Evolutionary conservation across 2,888 invertebrate species (phyloP), one percentile per base, ranked within the genome.

Genomic region (Silvanus unidentatus): DNA sequence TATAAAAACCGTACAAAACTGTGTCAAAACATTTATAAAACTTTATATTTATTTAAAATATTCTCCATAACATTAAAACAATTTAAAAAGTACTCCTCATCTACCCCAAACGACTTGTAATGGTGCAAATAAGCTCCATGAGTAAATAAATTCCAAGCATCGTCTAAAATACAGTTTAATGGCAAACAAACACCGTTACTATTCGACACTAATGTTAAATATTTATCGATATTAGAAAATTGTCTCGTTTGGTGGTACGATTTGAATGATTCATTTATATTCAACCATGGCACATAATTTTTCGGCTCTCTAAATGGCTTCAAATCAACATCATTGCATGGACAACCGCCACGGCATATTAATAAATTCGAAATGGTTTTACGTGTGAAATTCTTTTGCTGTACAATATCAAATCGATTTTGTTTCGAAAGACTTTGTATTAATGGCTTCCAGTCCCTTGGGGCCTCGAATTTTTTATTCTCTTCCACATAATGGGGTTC

Each of bases 121-220:
- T 75, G 76, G 63, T 78, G 77, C 29, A 77, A 56, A 60, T 73
- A 77, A 6, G 77, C 76, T 27, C 69, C 69, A 57, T 73, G 67
- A 2, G 66, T 64, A 55, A 74, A 77, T 43, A 72, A 63, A 43
- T 64, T 70, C 75, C 74, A 75, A 2, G 75, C 74, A 53, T 74
- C 74, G 5, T 65, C 65, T 15, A 75, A 57, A 22, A 75, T 62
- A 1, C 36, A 42, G 44, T 76, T 67, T 14, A 78, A 52, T 3
- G 70, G 60, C 15, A 58, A 48, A 50, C 65, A 59, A 42, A 74
- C 62, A 41, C 63, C 62, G 30, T 71, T 73, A 60, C 72, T 73
- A 56, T 77, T 78, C 1, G 73, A 69, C 15, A 73, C 54, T 32
- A 75, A 54, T 1, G 73, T 63, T 28, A 73, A 52, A 60, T 71